Base-by-base conservation (phyloP, 2,113 vertebrate species). In the Paramisgurnus dabryanus region DNA sequence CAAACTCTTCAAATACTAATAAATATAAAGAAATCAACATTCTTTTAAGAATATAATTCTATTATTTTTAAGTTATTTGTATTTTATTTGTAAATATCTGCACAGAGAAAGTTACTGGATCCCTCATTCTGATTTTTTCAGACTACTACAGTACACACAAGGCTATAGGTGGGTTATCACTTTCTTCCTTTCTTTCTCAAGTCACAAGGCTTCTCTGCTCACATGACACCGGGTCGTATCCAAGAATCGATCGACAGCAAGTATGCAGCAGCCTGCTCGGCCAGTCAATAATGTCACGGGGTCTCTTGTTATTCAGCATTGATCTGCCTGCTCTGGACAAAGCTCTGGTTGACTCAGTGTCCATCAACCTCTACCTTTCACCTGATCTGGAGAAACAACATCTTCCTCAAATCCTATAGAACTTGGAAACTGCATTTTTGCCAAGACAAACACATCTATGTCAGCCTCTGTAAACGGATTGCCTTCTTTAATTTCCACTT, bases 261-360 rank as follows among this genome's bases (percentile, higher is more conserved):
- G 58, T 2, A 64, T 76, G 27, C 75, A 53, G 65, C 45, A 27
- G 47, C 17, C 22, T 27, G 39, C 17, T 15, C 43, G 1, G 27
- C 9, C 65, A 47, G n/a, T 80, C 74, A 64, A 80, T 67, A 78
- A 74, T 75, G 72, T 61, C 47, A 6, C 53, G 1, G 74, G 63
- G 68, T 13, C 68, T 78, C 74, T 73, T 78, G 79, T 69, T 65
- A 79, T 69, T 75, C 75, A 34, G 15, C 55, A 78, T 81, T 12
- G 75, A 84, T 81, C 75, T 50, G 22, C 45, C 41, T 43, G 41
- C 18, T 77, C 50, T 22, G 74, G 78, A 79, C 76, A 22, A 61
- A 69, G 12, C 64, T 18, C n/a, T 10, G 39, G 18, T 75, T 45
- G 34, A 73, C 79, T 66, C n/a, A 22, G 49, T 67, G 79, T 80